Base-by-base conservation (phyloP, 2,888 invertebrate species). In the Drosophila helvetica region DNA sequence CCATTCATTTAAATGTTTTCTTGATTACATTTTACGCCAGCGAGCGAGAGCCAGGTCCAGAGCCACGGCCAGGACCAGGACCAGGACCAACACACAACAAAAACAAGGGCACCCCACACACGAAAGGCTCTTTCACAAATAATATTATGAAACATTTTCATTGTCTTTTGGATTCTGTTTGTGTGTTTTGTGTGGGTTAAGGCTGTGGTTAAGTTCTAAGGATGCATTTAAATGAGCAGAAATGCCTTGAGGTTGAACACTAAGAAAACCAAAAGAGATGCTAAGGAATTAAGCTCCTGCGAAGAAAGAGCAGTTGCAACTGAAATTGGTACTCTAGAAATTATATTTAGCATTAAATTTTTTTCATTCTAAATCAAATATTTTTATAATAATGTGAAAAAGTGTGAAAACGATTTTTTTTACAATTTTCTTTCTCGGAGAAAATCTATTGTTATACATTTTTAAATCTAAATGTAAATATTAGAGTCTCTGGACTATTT, bases 1-100 rank as follows among this genome's bases (percentile, higher is more conserved):
- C 82, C 85, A 85, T 83, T 85, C 83, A 83, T 85, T 83, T 83
- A 83, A 85, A 83, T 83, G 85, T 75, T 84, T 84, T 85, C 85
- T 84, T 84, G 83, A 84, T 84, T 84, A 83, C 83, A 83, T 85
- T 85, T 76, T 74, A 64, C 54, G 70, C 72, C 65, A 54, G 51
- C 64, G 54, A 53, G 30, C 38, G 15, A 53, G 30, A 46, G 25
- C 25, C 25, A 27, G 27, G 0, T 7, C 7, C 27, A 25, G 7
- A 0, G 25, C 6, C 42, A 59, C 30, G 19, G 25, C 25, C 25
- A 25, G 25, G 1, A 1, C 25, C 25, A 25, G 7, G 22, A 6
- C 22, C 42, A 59, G 30, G 30, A 22, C 22, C 22, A 15, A 38
- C 10, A 22, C 19, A 53, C 52, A 19, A 53, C 18, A 53, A 27